These are phyloP conservation scores for Rotaria magnacalcarata DNA, from an alignment of 2,888 invertebrate genomes.

Conservation along the genomic window DNA sequence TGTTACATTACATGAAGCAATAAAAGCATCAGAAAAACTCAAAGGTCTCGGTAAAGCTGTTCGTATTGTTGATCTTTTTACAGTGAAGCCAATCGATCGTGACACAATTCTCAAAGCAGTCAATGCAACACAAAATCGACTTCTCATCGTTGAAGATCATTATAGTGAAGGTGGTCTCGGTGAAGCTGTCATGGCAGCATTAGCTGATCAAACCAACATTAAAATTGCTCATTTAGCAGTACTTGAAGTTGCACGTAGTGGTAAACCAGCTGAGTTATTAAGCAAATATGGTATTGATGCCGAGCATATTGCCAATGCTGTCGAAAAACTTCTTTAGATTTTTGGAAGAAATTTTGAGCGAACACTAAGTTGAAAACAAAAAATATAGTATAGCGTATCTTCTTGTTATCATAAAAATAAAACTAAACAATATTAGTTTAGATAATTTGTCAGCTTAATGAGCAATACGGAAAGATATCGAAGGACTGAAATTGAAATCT, in stretches of 20 bases:
- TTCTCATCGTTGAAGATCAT: slow-evolving; percentile 93
- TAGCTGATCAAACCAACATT: slow-evolving; percentile 70
- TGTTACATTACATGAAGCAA: slow-evolving; percentile 82
- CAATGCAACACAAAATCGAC: slow-evolving; percentile 71
- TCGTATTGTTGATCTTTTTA: slow-evolving; percentile 87
- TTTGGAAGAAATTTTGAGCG: background rate
- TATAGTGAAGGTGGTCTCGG: slow-evolving; percentile 92
- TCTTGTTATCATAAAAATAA: background rate
- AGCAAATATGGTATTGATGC: slow-evolving; percentile 83
- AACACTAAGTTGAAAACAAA: background rate
- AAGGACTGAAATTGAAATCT: background rate
- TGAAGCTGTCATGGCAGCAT: slow-evolving; percentile 81
- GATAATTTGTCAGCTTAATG: background rate
- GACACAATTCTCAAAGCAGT: slow-evolving; percentile 73
- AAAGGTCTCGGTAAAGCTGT: slow-evolving; percentile 66
- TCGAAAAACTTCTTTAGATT: slow-evolving; percentile 48
- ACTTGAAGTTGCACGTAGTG: slow-evolving; percentile 79
- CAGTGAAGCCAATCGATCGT: slow-evolving; percentile 86
- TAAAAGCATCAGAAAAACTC: slow-evolving; percentile 75
- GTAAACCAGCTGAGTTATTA: slow-evolving; percentile 77
- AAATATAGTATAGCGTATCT: background rate
- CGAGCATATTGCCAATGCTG: slow-evolving; percentile 70
- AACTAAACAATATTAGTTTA: background rate
- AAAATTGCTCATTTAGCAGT: slow-evolving; percentile 76
- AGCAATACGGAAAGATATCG: background rate